Conservation (phyloP, 2,113 vertebrate genomes). For the Holacanthus passer region DNA sequence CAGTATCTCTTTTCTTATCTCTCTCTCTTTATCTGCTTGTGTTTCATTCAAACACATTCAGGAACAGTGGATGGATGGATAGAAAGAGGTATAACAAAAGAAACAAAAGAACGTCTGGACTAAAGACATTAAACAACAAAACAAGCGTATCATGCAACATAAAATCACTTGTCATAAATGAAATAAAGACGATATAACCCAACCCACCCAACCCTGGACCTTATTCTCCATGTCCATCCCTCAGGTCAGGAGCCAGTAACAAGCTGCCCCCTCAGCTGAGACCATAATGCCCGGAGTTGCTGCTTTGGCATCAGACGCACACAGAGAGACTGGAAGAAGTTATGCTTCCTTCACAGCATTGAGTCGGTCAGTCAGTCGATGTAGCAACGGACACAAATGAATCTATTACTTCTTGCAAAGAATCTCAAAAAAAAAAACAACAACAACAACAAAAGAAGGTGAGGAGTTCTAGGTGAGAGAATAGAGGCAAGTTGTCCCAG, state of each 20-base stretch:
- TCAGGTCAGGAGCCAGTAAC: constrained; percentile 19
- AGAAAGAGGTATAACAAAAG: constrained; percentile 48
- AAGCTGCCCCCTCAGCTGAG: constrained; percentile 35
- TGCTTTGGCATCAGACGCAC: constrained; percentile 65
- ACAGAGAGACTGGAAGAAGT: constrained; percentile 56
- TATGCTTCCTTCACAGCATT: constrained; percentile 80
- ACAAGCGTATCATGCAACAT: constrained; percentile 56
- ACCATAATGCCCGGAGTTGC: constrained; percentile 76
- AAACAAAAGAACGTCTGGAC: constrained; percentile 22
- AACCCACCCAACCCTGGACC: constrained; percentile 12
- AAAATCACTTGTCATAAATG: constrained; percentile 41
- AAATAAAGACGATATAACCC: constrained; percentile 54
- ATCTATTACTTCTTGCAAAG: constrained; percentile 32
- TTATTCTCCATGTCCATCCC: constrained; percentile 29
- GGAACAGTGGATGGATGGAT: constrained; percentile 49
- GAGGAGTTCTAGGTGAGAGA: constrained; percentile 36
- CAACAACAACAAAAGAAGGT: neutral
- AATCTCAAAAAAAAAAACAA: constrained; percentile 11
- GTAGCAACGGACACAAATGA: constrained; percentile 40
- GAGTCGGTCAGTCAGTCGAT: constrained; percentile 62
- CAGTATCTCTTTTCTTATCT: constrained; percentile 17
- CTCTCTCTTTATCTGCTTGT: constrained; percentile 13
- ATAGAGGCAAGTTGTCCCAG: constrained; percentile 1
- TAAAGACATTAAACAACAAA: constrained; percentile 32
- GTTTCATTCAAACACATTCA: constrained; percentile 37